Evolutionary conservation across 2,113 vertebrate genomes (phyloP), one percentile per base, ranked within the genome.

Genomic region (Malurus alboscapulatus): DNA sequence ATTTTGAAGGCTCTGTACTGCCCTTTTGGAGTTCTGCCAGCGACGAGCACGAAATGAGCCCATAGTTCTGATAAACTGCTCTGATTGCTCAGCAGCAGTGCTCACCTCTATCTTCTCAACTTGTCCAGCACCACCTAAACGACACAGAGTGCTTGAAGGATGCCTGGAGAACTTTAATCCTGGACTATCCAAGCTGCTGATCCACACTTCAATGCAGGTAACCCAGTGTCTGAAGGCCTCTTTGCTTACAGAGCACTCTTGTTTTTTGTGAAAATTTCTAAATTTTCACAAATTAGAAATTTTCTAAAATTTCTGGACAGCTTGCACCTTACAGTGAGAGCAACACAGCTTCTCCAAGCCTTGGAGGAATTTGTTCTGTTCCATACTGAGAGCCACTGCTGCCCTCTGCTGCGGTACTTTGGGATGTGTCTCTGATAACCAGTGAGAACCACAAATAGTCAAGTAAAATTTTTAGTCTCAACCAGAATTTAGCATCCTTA

Each of bases 361-460:
- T 69, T 45, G 3, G 3, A 58, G 19, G 6, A 78, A 36, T 47
- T n/a, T 54, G 40, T 12, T 45, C 25, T 76, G 38, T 25, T 83
- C 29, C 9, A n/a, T 75, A 53, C 10, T 8, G 53, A 92, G 66
- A 93, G 45, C 47, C 81, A 58, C 55, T 96, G 93, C 96, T 96
- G 96, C 96, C 97, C 91, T 91, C 97, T 97, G 73, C 93, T 97
- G 96, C 58, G 42, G 69, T 73, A 34, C 50, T 73, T 36, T 19
- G 57, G 29, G 38, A 57, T 91, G 38, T 86, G 47, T 51, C 44
- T 58, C 63, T 73, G 10, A 55, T 30, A 72, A 81, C 26, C 32
- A 40, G 36, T 5, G 48, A 79, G 7, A 65, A 10, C 5, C 59
- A 89, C 40, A 84, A 76, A 83, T n/a, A 30, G 0, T 82, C 15